Conservation (phyloP, 2,113 vertebrate species). For the Saccopteryx leptura region DNA sequence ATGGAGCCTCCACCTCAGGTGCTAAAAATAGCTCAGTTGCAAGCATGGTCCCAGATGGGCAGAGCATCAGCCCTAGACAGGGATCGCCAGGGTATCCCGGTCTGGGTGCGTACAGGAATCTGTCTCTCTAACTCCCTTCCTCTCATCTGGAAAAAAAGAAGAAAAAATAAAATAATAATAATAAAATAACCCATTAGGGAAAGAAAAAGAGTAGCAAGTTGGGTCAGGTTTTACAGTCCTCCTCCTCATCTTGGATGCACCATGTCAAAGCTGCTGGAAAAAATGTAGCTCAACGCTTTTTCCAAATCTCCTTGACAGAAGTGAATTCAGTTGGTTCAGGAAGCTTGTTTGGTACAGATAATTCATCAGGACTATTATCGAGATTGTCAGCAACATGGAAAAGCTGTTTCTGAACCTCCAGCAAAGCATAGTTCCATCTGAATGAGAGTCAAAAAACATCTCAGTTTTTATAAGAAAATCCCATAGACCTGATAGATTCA, state of each 20-base stretch:
- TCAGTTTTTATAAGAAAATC: constrained; percentile 76
- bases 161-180: too few species aligned
- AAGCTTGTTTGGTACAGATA: constrained; percentile 31
- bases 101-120: too few species aligned
- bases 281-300: background rate
- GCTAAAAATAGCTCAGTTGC: too few species aligned
- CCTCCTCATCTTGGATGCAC: background rate
- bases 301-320: constrained; percentile 14
- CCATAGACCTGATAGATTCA: constrained; percentile 57
- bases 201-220: background rate
- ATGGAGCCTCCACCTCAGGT: too few species aligned
- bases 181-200: background rate
- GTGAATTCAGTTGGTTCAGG: background rate
- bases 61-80: too few species aligned
- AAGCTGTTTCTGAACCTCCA: constrained; percentile 62
- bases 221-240: background rate
- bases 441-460: constrained; percentile 61
- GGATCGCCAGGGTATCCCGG: too few species aligned
- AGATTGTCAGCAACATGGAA: constrained; percentile 35
- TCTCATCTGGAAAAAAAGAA: too few species aligned
- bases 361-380: constrained; percentile 49
- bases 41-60: too few species aligned
- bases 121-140: too few species aligned
- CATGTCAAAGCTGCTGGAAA: background rate
- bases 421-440: constrained; percentile 67